Base-by-base conservation (phyloP, 2,888 invertebrate genomes). In the Alloscopus bannaensis region DNA sequence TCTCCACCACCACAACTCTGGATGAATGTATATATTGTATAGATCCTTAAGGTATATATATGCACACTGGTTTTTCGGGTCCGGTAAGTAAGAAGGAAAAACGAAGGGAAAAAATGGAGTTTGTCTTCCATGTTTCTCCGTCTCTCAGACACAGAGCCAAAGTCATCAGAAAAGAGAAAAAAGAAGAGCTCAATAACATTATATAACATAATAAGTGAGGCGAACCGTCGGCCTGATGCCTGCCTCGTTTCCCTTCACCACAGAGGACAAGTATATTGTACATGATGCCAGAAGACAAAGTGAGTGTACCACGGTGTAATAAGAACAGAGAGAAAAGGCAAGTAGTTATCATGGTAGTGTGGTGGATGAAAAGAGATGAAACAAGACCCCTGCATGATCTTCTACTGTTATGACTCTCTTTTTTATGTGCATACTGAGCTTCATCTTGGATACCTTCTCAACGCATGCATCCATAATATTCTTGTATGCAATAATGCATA, bases 31-130 rank as follows among this genome's bases (percentile, higher is more conserved):
- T 20, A 65, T 24, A 64, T 13, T 20, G 13, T 24, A 64, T 29
- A 13, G 22, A 50, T 40, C 8, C 40, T 11, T 8, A n/a, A n/a
- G n/a, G 6, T 18, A n/a, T 22, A 31, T 52, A 29, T 42, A 36
- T 36, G 26, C 26, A 36, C 45, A n/a, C 29, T 40, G 31, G 66
- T 66, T 69, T 57, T 62, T 76, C 76, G 75, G 66, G 76, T 68
- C 76, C 68, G 76, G 76, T 52, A 47, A 24, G 69, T 68, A 62
- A 52, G 68, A 68, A 75, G n/a, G n/a, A n/a, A n/a, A n/a, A n/a
- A n/a, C n/a, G n/a, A 28, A 40, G 60, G 60, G 24, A 42, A 60
- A 52, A 55, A 40, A 26, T n/a, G 28, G 73, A 73, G 57, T 47
- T 47, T 60, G 20, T 29, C 24, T 64, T 64, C 64, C 64, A 64